Conservation (phyloP, 2,797 vertebrate species). For the Clamator glandarius region DNA sequence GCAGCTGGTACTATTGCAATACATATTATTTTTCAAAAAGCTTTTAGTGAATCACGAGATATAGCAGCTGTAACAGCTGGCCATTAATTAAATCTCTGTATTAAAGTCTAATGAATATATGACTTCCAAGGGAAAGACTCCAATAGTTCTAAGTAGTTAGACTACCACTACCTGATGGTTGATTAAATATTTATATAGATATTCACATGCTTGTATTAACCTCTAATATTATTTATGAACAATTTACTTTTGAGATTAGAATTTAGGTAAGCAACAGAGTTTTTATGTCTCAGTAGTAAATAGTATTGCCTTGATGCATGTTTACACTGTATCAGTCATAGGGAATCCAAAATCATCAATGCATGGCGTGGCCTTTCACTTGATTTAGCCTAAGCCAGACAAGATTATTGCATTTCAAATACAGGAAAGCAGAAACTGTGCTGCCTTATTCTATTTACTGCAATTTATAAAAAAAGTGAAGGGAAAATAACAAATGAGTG, state of each 20-base stretch:
- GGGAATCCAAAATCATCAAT: not conserved
- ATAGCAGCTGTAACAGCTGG: constrained; percentile 39
- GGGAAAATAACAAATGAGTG: not conserved
- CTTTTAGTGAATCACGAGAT: constrained; percentile 13
- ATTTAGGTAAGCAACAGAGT: not conserved
- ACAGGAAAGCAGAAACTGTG: not conserved
- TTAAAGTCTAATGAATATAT: constrained; percentile 27
- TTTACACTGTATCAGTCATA: not conserved
- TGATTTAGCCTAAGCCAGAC: not conserved
- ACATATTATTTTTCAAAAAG: constrained; percentile 37
- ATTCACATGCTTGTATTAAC: constrained; percentile 8
- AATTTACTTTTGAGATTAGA: constrained; percentile 9
- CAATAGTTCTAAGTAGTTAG: not conserved
- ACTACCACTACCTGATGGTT: not conserved
- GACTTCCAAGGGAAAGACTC: not conserved
- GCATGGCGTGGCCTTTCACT: not conserved
- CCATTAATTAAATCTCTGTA: constrained; percentile 30
- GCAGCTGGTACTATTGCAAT: constrained; percentile 36
- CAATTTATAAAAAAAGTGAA: not conserved
- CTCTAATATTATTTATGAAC: constrained; percentile 17
- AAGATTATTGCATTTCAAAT: not conserved
- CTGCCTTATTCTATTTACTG: not conserved
- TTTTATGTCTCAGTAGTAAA: not conserved
- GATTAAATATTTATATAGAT: constrained; percentile 48
- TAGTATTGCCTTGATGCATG: not conserved